These are phyloP conservation scores for Gymnoscelis rufifasciata DNA, from an alignment of 2,888 invertebrate species.

Conservation along the genomic window DNA sequence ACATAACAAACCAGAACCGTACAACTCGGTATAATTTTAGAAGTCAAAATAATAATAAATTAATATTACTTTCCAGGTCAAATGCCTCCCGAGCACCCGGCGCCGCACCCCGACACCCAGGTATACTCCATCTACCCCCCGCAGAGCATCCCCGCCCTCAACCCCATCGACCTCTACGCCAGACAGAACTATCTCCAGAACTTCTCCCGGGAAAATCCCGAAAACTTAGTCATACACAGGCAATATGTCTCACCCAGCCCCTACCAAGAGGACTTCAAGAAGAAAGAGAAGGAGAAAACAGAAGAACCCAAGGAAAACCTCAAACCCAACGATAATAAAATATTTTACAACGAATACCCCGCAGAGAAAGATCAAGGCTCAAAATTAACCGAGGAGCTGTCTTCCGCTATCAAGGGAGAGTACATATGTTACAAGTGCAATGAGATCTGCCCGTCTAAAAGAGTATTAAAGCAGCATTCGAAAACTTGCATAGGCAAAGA, in stretches of 20 bases:
- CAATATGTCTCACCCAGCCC: slow-evolving; percentile 58
- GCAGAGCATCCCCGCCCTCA: slow-evolving; percentile 49
- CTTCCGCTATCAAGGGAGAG: slow-evolving; percentile 62
- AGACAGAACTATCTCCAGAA: slow-evolving; percentile 57
- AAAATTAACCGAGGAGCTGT: slow-evolving; percentile 51
- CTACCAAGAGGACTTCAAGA: slow-evolving; percentile 55
- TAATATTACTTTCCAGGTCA: slow-evolving; percentile 42
- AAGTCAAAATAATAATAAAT: too few species aligned
- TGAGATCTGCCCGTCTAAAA: slow-evolving; percentile 58
- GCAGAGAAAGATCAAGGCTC: slow-evolving; percentile 6
- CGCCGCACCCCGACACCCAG: slow-evolving; percentile 46
- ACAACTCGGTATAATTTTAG: too few species aligned
- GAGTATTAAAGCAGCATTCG: slow-evolving; percentile 61
- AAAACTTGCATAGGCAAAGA: slow-evolving; percentile 48
- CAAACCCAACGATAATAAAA: slow-evolving; percentile 63
- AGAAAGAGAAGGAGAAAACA: slow-evolving; percentile 42
- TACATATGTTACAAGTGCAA: slow-evolving; percentile 65
- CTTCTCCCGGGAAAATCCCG: slow-evolving; percentile 60
- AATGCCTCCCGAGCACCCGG: slow-evolving; percentile 39
- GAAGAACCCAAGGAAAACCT: slow-evolving; percentile 66
- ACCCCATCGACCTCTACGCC: slow-evolving; percentile 51
- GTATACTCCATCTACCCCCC: slow-evolving; percentile 54
- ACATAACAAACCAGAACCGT: too few species aligned
- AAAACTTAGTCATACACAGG: slow-evolving; percentile 62
- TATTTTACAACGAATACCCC: slow-evolving; percentile 44